A percentile compares a stretch with the other conserved stretches of the same genome.
Evolutionary conservation across 2,888 invertebrate genomes (phyloP).

Genomic region (Drosophila recens): DNA sequence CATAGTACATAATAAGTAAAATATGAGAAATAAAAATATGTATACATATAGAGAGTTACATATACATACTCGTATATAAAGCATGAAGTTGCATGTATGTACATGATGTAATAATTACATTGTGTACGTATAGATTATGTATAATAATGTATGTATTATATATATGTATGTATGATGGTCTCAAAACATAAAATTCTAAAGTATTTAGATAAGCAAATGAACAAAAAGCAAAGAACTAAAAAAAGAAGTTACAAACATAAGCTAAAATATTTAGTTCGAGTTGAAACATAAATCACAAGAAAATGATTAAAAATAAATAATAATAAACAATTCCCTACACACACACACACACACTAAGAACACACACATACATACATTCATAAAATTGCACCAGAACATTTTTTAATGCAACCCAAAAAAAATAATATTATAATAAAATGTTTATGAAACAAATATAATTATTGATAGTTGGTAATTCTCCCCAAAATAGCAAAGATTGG

Average conservation of each 20-base stretch:
- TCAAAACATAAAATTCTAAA: slow-evolving; percentile 81
- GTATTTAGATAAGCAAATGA: slow-evolving; percentile 76
- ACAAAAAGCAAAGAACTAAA: slow-evolving; percentile 9
- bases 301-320: slow-evolving; percentile 10
- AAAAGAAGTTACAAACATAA: slow-evolving; percentile 59
- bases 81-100: slow-evolving; percentile 54
- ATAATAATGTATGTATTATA: slow-evolving; percentile 70
- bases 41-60: slow-evolving; percentile 47
- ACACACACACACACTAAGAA: slow-evolving; percentile 4
- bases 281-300: slow-evolving; percentile 40
- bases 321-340: slow-evolving; percentile 17
- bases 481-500: slow-evolving; percentile 47
- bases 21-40: slow-evolving; percentile 30
- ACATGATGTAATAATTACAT: slow-evolving; percentile 74
- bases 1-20: slow-evolving; percentile 1
- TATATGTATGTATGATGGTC: slow-evolving; percentile 70
- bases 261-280: slow-evolving; percentile 58
- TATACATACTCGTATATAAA: slow-evolving; percentile 51
- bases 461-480: slow-evolving; percentile 55
- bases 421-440: slow-evolving; percentile 39
- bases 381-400: slow-evolving; percentile 48
- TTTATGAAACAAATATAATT: slow-evolving; percentile 63
- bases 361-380: slow-evolving; percentile 31
- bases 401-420: slow-evolving; percentile 53
- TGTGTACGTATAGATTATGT: slow-evolving; percentile 56